Conservation (phyloP, 1,140 invertebrate species). For the Tetraneura akinire region DNA sequence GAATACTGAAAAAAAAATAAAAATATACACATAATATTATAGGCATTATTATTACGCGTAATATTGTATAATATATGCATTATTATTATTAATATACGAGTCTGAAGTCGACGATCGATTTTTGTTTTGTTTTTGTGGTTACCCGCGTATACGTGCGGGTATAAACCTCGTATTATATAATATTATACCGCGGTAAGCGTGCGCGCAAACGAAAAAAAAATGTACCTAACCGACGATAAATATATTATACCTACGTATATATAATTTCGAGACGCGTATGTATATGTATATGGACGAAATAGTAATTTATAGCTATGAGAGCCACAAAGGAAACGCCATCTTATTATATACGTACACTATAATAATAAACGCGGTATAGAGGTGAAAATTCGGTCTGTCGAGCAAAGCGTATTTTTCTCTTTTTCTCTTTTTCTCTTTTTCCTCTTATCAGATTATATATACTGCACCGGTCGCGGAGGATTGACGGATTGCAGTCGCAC, state of each 20-base stretch:
- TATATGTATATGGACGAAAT: neutral
- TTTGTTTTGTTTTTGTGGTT: neutral
- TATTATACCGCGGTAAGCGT: no score
- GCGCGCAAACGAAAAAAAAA: no score
- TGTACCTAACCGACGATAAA: no score
- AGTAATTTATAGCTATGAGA: constrained; percentile 40
- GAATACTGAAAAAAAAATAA: constrained; percentile 71
- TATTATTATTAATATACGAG: no score
- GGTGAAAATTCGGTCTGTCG: constrained; percentile 26
- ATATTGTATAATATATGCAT: no score
- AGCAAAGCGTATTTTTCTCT: neutral
- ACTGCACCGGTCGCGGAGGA: constrained; percentile 23
- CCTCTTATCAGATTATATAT: constrained; percentile 31
- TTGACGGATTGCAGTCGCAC: constrained; percentile 43
- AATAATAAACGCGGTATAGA: neutral
- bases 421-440: neutral
- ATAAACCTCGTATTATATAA: no score
- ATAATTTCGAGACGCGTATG: neutral
- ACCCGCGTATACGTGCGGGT: no score
- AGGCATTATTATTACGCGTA: no score
- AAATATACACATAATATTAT: no score
- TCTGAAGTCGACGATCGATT: constrained; percentile 13
- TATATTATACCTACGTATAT: no score
- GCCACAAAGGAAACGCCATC: constrained; percentile 25
- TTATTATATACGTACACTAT: constrained; percentile 11